Evolutionary conservation across 2,888 invertebrate species (phyloP).

Genomic region (Capitulum mitella): DNA sequence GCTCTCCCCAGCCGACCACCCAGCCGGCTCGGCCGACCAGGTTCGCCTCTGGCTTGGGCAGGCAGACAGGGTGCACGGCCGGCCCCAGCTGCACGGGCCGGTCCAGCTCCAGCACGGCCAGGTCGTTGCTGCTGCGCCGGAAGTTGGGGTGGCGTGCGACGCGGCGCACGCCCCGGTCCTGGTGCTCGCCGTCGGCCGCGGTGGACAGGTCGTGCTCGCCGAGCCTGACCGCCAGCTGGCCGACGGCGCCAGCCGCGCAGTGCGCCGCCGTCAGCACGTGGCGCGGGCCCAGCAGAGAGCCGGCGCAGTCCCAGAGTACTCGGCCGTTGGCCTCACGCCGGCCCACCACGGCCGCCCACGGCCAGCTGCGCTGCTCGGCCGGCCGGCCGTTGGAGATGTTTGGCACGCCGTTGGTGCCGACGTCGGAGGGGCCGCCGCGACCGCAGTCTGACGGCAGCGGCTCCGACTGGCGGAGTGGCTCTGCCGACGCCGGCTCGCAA

Average conservation of each 20-base stretch:
- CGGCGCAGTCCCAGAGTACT: not conserved
- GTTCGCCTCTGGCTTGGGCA: not conserved
- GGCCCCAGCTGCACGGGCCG: not conserved
- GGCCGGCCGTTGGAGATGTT: not conserved
- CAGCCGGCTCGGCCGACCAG: not conserved
- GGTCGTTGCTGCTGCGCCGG: not conserved
- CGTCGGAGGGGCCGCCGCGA: not conserved
- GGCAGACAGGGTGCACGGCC: not conserved
- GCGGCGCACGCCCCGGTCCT: not conserved
- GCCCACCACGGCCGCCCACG: not conserved
- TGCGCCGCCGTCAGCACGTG: not conserved
- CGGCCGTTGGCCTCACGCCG: not conserved
- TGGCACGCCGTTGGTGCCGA: not conserved
- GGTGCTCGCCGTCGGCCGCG: not conserved
- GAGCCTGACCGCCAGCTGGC: not conserved
- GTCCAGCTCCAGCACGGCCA: not conserved
- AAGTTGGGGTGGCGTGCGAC: not conserved
- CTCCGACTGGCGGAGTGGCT: not conserved
- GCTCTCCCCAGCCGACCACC: not conserved
- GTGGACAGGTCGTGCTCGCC: too few relatives aligned
- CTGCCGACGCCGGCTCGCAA: not conserved
- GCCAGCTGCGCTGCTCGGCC: not conserved
- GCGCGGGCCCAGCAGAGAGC: not conserved
- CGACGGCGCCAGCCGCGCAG: not conserved
- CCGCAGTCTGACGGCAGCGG: not conserved